These are phyloP conservation scores for Pseudococcus longispinus DNA, from an alignment of 2,888 invertebrate species.

Conservation along the genomic window DNA sequence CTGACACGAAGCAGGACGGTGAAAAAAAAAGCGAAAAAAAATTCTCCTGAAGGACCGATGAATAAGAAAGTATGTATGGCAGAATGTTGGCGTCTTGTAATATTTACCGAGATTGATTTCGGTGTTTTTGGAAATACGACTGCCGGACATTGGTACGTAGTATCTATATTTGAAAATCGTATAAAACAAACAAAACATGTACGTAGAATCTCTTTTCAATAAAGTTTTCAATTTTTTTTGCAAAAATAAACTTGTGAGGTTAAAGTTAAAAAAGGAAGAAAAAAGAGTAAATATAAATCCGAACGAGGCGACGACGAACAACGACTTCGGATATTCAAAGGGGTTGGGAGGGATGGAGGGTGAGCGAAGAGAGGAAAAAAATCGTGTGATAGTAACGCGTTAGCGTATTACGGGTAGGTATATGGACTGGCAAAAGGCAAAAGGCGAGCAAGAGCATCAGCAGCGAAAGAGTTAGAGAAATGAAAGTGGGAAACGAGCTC, in stretches of 20 bases:
- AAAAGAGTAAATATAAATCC: not conserved
- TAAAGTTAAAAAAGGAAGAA: not conserved
- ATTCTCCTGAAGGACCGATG: not conserved
- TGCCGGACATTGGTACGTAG: not conserved
- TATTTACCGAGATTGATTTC: conserved; percentile 19
- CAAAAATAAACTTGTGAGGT: not conserved
- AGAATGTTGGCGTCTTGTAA: not conserved
- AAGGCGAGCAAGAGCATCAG: not conserved
- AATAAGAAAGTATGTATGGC: not conserved
- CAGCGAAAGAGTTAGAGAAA: conserved; percentile 3
- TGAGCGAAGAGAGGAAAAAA: not conserved
- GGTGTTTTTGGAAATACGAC: not conserved
- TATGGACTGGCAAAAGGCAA: conserved; percentile 13
- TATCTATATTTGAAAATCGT: not conserved
- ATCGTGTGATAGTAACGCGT: conserved; percentile 12
- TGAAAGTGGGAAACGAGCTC: not conserved
- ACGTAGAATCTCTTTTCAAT: not conserved
- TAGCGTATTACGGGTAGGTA: not conserved
- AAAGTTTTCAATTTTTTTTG: conserved; percentile 7
- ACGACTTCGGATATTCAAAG: not conserved
- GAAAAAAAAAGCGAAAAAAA: not conserved
- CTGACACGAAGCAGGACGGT: not conserved
- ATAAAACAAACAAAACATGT: not conserved
- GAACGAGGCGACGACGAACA: not conserved
- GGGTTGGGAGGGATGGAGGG: not conserved